Evolutionary conservation across 2,797 vertebrate genomes (phyloP), one percentile per base, ranked within the genome.

Genomic region (Orientallactaga sibirica): DNA sequence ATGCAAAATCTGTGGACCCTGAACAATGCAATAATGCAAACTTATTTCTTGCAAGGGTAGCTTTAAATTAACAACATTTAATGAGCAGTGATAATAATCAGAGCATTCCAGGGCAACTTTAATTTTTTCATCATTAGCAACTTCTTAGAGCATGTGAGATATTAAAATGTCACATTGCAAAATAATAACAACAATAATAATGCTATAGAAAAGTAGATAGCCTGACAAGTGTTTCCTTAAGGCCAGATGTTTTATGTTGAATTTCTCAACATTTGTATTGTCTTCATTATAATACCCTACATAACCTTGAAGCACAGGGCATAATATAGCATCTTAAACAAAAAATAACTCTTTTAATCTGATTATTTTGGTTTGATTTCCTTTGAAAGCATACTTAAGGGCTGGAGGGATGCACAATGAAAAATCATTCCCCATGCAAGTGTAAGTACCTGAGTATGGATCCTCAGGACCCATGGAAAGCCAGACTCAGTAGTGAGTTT

Each of bases 131-230:
- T 73, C 22, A 16, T 58, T 92, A 58, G 22, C 7, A 29, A 83
- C n/a, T 24, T 87, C 75, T 91, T 80, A 4, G 22, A 93, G 7
- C 68, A 52, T 20, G 7, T 64, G 24, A 93, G 11, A 5, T 76
- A 88, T 94, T 64, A 68, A 91, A 92, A 80, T 37, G 22, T 70
- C 29, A 94, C 37, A 33, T 80, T 88, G 67, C 55, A 58, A 58
- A 58, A 58, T 48, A 48, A 58, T 58, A 58, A 58, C 16, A 58
- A 48, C 12, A 79, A 85, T 86, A 81, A 90, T 5, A 73, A 37
- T 48, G 12, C 3, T 33, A 68, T 33, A 68, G 12, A 33, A 89
- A 91, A 91, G 19, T 73, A 71, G 16, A 92, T 52, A 15, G 74
- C 20, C 41, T 41, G 4, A 27, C 73, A 68, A 58, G 4, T 29